Conservation (phyloP, 2,888 invertebrate species). For the Mantis religiosa region DNA sequence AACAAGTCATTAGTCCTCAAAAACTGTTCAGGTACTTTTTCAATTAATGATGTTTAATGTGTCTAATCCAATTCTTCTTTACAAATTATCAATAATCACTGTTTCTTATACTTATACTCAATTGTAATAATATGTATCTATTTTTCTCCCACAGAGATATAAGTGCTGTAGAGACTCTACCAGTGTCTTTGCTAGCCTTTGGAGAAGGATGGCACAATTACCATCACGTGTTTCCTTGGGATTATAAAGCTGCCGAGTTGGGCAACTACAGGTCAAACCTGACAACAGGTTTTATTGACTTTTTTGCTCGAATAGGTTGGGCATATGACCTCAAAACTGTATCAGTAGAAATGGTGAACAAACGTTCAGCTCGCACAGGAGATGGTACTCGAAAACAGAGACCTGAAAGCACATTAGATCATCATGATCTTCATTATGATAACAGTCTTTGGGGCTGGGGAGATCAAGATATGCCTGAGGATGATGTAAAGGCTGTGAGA, state of each 20-base stretch:
- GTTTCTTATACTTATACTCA: no score
- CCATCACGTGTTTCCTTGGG: slow-evolving; percentile 91
- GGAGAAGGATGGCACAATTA: slow-evolving; percentile 95
- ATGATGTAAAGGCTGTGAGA: slow-evolving; percentile 49
- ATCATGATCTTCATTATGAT: slow-evolving; percentile 48
- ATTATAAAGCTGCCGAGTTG: slow-evolving; percentile 87
- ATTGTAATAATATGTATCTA: not conserved
- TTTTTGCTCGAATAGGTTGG: slow-evolving; percentile 47
- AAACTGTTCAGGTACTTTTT: no score
- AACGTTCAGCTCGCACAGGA: slow-evolving; percentile 67
- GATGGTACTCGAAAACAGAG: slow-evolving; percentile 52
- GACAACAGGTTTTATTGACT: slow-evolving; percentile 55
- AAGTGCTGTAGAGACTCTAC: slow-evolving; percentile 71
- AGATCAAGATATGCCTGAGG: slow-evolving; percentile 67
- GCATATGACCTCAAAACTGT: slow-evolving; percentile 56
- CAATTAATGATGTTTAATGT: no score
- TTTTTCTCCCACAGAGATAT: slow-evolving; percentile 55
- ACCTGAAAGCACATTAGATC: not conserved
- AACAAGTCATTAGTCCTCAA: no score
- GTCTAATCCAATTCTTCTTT: no score
- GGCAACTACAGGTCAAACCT: slow-evolving; percentile 52
- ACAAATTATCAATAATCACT: no score
- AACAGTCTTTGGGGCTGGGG: slow-evolving; percentile 76
- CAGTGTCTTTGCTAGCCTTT: slow-evolving; percentile 67
- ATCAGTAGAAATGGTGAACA: slow-evolving; percentile 62